phyloP scores from a whole-genome alignment of 53 echinoderm and acorn worm genomes.

The Luidia sarsii region DNA sequence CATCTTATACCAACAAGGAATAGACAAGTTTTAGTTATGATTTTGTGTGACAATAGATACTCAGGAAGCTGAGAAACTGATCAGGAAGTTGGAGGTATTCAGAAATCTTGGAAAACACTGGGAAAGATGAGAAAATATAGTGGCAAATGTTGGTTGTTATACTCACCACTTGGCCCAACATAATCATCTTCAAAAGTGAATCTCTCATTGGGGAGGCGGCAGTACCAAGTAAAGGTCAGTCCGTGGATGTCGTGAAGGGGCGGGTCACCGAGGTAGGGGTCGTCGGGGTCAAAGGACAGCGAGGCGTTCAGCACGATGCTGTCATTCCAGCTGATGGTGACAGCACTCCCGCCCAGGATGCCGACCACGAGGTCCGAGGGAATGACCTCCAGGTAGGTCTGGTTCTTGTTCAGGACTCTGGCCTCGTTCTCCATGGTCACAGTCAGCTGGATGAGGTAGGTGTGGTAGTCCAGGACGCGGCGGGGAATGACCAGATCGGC shows the following conservation, averaged over 20 bases:
- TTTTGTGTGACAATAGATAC: too few relatives aligned
- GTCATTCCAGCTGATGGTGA: constrained; percentile 52
- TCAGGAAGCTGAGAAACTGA: too few relatives aligned
- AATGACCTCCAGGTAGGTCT: constrained; percentile 71
- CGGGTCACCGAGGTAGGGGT: not conserved
- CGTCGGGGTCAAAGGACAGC: constrained; percentile 73
- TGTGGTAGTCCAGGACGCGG: constrained; percentile 50
- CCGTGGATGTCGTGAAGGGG: not conserved
- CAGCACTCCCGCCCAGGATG: constrained; percentile 66
- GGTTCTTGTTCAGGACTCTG: constrained; percentile 64
- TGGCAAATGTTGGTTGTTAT: too few relatives aligned
- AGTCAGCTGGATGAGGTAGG: constrained; percentile 66
- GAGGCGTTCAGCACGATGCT: constrained; percentile 66
- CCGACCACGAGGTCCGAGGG: constrained; percentile 56
- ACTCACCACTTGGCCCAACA: constrained; percentile 30
- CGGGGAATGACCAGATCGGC: constrained; percentile 57
- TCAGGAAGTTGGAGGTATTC: too few relatives aligned
- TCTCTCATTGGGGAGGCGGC: constrained; percentile 61
- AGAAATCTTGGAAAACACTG: too few relatives aligned
- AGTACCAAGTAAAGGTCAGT: constrained; percentile 63
- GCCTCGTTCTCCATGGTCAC: constrained; percentile 67
- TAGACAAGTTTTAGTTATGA: too few relatives aligned
- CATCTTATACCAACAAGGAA: too few relatives aligned
- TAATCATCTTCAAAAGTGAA: constrained; percentile 56
- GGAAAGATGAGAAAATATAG: too few relatives aligned